Conservation (phyloP, 2,113 vertebrate genomes). For the Macaca mulatta region DNA sequence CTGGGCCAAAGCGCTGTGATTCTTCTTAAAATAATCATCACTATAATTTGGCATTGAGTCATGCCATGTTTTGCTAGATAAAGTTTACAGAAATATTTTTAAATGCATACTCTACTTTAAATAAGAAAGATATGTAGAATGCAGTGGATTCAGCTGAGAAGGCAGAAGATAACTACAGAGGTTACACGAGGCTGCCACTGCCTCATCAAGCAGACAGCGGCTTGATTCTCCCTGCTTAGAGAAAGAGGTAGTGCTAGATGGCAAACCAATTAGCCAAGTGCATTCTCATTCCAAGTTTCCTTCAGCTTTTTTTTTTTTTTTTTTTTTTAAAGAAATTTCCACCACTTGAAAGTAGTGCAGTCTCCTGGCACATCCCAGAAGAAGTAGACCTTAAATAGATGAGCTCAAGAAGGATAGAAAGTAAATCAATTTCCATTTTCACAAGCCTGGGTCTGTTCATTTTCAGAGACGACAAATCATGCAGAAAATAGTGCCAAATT, state of each 20-base stretch:
- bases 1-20: not conserved
- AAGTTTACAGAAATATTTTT: not conserved
- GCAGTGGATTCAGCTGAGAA: not conserved
- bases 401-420: conserved; percentile 58
- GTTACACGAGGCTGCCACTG: not conserved
- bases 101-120: not conserved
- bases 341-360: not conserved
- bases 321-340: not conserved
- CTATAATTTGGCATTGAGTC: not conserved
- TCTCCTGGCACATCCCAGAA: conserved; percentile 34
- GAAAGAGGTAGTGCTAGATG: not conserved
- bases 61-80: not conserved
- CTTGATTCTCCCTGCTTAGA: not conserved
- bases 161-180: not conserved
- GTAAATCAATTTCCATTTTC: conserved; percentile 69
- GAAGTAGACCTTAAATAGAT: conserved; percentile 45
- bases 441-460: conserved; percentile 51
- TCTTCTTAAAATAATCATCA: conserved; percentile 5
- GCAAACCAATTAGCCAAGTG: conserved; percentile 10
- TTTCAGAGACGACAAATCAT: conserved; percentile 52
- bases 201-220: not conserved
- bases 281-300: conserved; percentile 8
- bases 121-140: not conserved
- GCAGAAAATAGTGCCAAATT: conserved; percentile 61
- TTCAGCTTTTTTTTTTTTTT: not conserved